These are phyloP conservation scores for Phylloscopus whistleri DNA, from an alignment of 2,113 vertebrate species.

Conservation along the genomic window DNA sequence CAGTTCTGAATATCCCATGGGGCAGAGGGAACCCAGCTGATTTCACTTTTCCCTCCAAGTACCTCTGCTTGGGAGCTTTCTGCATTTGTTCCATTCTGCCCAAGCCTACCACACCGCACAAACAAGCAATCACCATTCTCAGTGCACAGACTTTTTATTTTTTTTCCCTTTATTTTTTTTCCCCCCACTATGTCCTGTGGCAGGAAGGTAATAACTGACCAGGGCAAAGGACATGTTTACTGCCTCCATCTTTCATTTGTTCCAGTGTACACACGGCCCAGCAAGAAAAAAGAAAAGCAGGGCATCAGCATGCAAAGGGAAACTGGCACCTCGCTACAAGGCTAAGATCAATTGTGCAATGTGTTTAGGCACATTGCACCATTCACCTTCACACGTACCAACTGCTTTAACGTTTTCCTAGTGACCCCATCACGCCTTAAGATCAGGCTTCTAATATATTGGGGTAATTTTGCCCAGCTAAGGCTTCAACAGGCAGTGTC, in stretches of 20 bases:
- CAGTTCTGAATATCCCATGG: not conserved
- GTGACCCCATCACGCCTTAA: not conserved
- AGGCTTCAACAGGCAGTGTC: not conserved
- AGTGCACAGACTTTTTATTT: not conserved
- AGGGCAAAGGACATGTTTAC: slow-evolving; percentile 9
- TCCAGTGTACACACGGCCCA: not conserved
- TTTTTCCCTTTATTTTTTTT: fast-evolving
- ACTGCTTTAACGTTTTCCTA: not conserved
- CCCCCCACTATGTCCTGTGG: not conserved
- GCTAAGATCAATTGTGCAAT: not conserved
- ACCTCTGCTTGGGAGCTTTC: not conserved
- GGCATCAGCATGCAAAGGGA: not conserved
- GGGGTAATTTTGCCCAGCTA: not conserved
- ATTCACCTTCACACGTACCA: not conserved
- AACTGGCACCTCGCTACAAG: fast-evolving
- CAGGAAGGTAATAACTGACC: not conserved
- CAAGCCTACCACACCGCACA: not conserved
- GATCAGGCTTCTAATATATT: not conserved
- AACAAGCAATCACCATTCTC: not conserved
- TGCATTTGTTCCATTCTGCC: not conserved
- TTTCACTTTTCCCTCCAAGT: not conserved
- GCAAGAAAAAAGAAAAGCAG: not conserved
- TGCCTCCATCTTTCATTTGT: not conserved
- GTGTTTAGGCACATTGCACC: not conserved
- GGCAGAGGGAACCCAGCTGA: not conserved